phyloP scores from a whole-genome alignment of 2,888 invertebrate species.

The Drosophila percnosoma region DNA sequence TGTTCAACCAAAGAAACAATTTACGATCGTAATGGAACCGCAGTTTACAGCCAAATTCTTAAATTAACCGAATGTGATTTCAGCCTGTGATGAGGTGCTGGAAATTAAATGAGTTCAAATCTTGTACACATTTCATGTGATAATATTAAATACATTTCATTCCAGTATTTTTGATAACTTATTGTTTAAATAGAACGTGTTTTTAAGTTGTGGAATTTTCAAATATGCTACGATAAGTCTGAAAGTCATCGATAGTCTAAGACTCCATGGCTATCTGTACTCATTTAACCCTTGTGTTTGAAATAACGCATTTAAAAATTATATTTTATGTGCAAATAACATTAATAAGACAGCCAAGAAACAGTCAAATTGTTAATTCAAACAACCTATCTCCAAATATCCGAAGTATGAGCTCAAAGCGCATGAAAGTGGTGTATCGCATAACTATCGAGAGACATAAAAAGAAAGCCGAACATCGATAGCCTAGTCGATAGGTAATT shows the following conservation, averaged over 20 bases:
- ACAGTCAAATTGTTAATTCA: conserved; percentile 59
- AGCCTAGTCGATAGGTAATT: conserved; percentile 15
- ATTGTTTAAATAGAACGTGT: background rate
- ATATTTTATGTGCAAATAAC: conserved; percentile 5
- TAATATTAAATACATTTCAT: conserved; percentile 77
- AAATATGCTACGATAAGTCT: background rate
- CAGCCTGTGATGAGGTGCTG: background rate
- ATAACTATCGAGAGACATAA: conserved; percentile 8
- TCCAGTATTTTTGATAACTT: conserved; percentile 62
- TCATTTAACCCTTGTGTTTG: background rate
- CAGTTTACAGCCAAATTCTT: conserved; percentile 79
- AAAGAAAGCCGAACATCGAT: conserved; percentile 33
- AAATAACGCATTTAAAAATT: conserved; percentile 42
- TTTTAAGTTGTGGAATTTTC: background rate
- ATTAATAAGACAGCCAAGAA: background rate
- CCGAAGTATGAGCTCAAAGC: background rate
- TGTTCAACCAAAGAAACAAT: conserved; percentile 35
- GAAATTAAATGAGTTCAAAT: conserved; percentile 27
- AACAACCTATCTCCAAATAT: background rate
- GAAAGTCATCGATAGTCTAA: background rate
- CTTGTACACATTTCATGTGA: conserved; percentile 67
- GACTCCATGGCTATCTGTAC: background rate
- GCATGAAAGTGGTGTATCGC: background rate
- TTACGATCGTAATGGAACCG: conserved; percentile 71
- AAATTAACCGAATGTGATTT: conserved; percentile 39